phyloP scores from a whole-genome alignment of 1,140 invertebrate genomes.

The Daktulosphaira vitifoliae region DNA sequence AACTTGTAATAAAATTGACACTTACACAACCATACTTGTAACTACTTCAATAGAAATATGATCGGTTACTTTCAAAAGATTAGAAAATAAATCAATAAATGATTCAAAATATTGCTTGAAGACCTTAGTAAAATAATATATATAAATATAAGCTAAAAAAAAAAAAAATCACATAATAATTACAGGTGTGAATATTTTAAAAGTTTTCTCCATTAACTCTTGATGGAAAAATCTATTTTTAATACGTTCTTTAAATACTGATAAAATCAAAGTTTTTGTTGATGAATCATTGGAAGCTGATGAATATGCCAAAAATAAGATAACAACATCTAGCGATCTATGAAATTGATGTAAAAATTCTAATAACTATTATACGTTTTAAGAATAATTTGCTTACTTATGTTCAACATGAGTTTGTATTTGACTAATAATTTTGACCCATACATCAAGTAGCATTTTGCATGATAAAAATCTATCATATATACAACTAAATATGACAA shows the following conservation, averaged over 20 bases:
- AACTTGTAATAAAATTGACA: neutral
- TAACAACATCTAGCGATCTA: slow-evolving; percentile 39
- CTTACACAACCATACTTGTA: slow-evolving; percentile 37
- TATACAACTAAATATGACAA: slow-evolving; percentile 32
- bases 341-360: slow-evolving; percentile 30
- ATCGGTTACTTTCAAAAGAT: slow-evolving; percentile 37
- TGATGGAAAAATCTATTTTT: slow-evolving; percentile 27
- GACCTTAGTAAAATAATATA: slow-evolving; percentile 35
- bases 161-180: neutral
- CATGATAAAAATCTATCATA: slow-evolving; percentile 36
- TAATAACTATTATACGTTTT: neutral
- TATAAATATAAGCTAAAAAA: no score
- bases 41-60: slow-evolving; percentile 36
- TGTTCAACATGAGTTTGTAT: slow-evolving; percentile 32
- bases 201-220: slow-evolving; percentile 16
- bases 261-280: slow-evolving; percentile 26
- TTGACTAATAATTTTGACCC: slow-evolving; percentile 39
- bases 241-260: slow-evolving; percentile 25
- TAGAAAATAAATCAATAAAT: slow-evolving; percentile 37
- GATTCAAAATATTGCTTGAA: slow-evolving; percentile 38
- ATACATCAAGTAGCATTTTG: slow-evolving; percentile 36
- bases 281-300: slow-evolving; percentile 33
- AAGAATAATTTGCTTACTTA: slow-evolving; percentile 36
- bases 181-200: slow-evolving; percentile 23
- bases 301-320: slow-evolving; percentile 38